Percentiles rank a stretch among this genome's conserved stretches.
Evolutionary conservation across 2,113 vertebrate species (phyloP).

Genomic region (Peucedramus taeniatus): DNA sequence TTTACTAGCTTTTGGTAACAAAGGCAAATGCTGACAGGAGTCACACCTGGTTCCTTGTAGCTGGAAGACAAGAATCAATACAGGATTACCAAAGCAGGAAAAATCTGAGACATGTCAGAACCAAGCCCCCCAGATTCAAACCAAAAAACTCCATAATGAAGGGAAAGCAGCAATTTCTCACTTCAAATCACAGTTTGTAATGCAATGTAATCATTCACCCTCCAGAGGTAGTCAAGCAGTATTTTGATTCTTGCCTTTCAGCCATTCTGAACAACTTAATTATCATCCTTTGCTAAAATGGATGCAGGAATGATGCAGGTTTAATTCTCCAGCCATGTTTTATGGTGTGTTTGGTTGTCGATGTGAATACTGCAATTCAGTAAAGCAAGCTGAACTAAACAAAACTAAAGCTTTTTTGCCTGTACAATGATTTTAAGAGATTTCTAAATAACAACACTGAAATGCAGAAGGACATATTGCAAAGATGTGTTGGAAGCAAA

Average conservation of each 20-base stretch:
- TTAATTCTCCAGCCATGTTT: not conserved
- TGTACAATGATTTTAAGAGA: not conserved
- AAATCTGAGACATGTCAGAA: not conserved
- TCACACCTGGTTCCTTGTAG: not conserved
- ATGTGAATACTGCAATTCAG: not conserved
- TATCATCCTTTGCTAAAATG: not conserved
- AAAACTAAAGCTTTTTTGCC: not conserved
- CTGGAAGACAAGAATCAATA: not conserved
- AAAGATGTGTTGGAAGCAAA: slow-evolving; percentile 21
- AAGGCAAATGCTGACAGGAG: not conserved
- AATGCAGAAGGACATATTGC: not conserved
- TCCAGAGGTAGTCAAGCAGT: not conserved
- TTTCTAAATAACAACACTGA: not conserved
- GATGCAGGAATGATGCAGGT: not conserved
- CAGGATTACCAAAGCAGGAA: not conserved
- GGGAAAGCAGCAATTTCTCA: not conserved
- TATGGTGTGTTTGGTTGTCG: not conserved
- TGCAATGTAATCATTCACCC: not conserved
- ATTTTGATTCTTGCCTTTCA: slow-evolving; percentile 16
- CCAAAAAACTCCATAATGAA: not conserved
- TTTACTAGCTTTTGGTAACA: not conserved
- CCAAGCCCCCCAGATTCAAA: not conserved
- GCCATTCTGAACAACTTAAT: not conserved
- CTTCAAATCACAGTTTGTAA: not conserved
- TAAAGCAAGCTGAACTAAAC: not conserved